Conservation (phyloP, 2,888 invertebrate species). For the Tachina grossa region DNA sequence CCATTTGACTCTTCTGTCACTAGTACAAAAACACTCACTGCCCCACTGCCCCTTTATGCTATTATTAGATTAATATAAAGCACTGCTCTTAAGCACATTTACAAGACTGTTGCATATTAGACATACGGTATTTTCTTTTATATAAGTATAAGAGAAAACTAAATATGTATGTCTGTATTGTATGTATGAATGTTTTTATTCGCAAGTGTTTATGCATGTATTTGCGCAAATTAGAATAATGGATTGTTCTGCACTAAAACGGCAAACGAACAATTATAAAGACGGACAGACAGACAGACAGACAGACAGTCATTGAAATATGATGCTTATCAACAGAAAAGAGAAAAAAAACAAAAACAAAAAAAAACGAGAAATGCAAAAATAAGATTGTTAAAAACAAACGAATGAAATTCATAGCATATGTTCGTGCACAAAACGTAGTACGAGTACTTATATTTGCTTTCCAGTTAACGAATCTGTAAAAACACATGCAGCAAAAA, state of each 20-base stretch:
- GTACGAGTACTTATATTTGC: constrained; percentile 9
- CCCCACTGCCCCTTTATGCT: not conserved
- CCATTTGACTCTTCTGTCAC: no score
- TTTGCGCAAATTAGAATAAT: constrained; percentile 60
- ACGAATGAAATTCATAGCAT: constrained; percentile 43
- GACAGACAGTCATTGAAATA: constrained; percentile 60
- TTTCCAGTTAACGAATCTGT: constrained; percentile 30
- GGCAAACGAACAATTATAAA: constrained; percentile 27
- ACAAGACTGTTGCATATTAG: not conserved
- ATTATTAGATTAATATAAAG: not conserved
- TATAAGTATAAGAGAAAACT: not conserved
- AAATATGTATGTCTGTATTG: not conserved
- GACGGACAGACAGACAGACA: constrained; percentile 29
- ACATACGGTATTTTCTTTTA: constrained; percentile 2
- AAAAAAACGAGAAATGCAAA: not conserved
- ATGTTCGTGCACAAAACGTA: constrained; percentile 10
- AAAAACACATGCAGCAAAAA: not conserved
- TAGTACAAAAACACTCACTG: no score
- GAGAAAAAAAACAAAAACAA: constrained; percentile 29
- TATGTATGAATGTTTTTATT: constrained; percentile 13
- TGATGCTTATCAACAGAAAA: constrained; percentile 66
- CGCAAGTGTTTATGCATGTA: constrained; percentile 30
- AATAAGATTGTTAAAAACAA: constrained; percentile 37
- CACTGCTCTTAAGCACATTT: constrained; percentile 15
- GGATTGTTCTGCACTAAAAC: constrained; percentile 42